Conservation (phyloP, 2,888 invertebrate species). For the Gryllus longicercus region DNA sequence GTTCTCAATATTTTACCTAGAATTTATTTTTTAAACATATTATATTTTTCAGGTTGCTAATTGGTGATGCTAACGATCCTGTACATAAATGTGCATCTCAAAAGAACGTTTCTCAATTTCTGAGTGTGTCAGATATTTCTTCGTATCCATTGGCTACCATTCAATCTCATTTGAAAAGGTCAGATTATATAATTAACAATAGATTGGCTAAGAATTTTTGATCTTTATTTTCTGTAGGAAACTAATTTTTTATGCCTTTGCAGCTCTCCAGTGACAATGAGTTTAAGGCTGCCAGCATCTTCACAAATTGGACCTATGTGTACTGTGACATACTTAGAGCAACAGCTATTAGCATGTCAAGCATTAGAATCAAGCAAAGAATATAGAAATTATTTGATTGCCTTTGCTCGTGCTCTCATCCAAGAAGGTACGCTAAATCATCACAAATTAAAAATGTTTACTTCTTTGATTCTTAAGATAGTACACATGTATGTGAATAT, state of each 20-base stretch:
- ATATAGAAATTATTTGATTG: conserved; percentile 72
- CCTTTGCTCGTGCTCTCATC: conserved; percentile 57
- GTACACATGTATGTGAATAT: no score
- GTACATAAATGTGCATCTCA: conserved; percentile 49
- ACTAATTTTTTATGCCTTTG: neutral
- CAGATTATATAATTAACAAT: neutral
- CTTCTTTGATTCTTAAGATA: no score
- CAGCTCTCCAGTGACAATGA: neutral
- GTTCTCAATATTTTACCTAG: neutral
- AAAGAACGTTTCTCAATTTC: conserved; percentile 27
- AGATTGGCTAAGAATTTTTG: neutral
- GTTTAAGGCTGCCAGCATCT: conserved; percentile 4
- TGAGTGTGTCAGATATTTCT: conserved; percentile 24
- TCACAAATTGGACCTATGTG: conserved; percentile 42
- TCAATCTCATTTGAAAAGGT: conserved; percentile 32
- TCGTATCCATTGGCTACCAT: conserved; percentile 44
- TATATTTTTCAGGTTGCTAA: conserved; percentile 50
- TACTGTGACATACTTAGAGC: conserved; percentile 60
- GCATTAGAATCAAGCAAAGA: conserved; percentile 68
- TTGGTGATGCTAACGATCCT: conserved; percentile 51
- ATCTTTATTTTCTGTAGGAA: no score
- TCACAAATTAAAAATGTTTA: no score
- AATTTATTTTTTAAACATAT: neutral
- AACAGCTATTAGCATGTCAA: conserved; percentile 67
- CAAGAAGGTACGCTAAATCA: conserved; percentile 57